Percentiles rank a stretch among this genome's conserved stretches.
These are phyloP conservation scores for Knipowitschia caucasica DNA, from an alignment of 2,797 vertebrate species.

Conservation along the genomic window DNA sequence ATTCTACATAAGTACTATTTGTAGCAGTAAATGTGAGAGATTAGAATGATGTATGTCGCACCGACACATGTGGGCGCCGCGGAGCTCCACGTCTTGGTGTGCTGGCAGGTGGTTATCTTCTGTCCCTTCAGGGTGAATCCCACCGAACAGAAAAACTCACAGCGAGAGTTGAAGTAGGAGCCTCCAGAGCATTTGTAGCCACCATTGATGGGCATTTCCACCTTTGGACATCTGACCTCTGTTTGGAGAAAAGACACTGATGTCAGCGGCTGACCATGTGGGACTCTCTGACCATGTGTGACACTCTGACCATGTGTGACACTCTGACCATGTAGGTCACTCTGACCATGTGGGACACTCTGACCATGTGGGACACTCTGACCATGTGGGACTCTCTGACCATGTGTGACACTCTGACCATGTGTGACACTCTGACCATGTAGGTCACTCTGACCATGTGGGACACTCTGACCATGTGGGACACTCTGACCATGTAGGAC, in stretches of 20 bases:
- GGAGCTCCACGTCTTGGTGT: conserved; percentile 87
- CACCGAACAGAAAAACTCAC: conserved; percentile 91
- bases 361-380: not conserved
- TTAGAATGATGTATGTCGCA: conserved; percentile 58
- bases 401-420: not conserved
- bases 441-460: too few species aligned
- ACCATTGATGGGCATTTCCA: conserved; percentile 85
- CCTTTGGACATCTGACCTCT: conserved; percentile 90
- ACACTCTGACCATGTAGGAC: not conserved
- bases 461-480: too few species aligned
- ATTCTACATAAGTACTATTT: not conserved
- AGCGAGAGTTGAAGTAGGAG: conserved; percentile 93
- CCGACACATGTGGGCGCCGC: conserved; percentile 83
- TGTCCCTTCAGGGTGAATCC: conserved; percentile 90
- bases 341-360: too few species aligned
- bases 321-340: not conserved
- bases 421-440: not conserved
- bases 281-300: not conserved
- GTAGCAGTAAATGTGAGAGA: conserved; percentile 1
- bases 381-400: not conserved
- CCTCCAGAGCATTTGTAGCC: conserved; percentile 94
- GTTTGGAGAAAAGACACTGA: conserved; percentile 21
- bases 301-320: not conserved
- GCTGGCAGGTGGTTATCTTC: conserved; percentile 82
- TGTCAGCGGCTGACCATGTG: not conserved